These are phyloP conservation scores for Hesperophylax magnus DNA, from an alignment of 1,140 invertebrate species.

Conservation along the genomic window DNA sequence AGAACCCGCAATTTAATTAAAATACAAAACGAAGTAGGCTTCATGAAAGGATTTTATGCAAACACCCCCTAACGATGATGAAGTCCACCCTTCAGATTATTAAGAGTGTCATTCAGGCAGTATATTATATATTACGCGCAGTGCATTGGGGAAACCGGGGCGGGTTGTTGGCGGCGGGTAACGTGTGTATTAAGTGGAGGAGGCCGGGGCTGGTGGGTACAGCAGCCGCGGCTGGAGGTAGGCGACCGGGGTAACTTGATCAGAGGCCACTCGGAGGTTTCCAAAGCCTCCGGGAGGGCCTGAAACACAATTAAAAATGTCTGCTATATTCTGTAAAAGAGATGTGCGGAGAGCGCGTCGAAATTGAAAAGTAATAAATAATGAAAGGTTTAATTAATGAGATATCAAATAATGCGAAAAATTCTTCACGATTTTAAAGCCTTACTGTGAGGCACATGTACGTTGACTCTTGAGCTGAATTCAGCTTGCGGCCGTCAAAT, in stretches of 20 bases:
- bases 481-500: no score
- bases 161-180: background rate
- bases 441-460: no score
- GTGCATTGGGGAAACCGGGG: background rate
- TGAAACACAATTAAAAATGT: constrained; percentile 50
- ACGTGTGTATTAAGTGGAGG: no score
- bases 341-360: background rate
- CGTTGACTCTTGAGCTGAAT: no score
- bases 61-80: constrained; percentile 28
- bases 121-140: background rate
- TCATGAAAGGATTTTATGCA: constrained; percentile 6
- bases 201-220: background rate
- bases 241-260: constrained; percentile 17
- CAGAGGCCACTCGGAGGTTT: background rate
- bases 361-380: background rate
- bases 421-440: no score
- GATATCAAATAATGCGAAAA: no score
- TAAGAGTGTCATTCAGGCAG: background rate
- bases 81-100: constrained; percentile 9
- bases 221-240: background rate
- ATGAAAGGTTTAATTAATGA: no score
- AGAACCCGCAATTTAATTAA: constrained; percentile 5
- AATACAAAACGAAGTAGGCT: background rate
- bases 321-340: constrained; percentile 29
- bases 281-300: background rate